Evolutionary conservation across 2,113 vertebrate genomes (phyloP), one percentile per base, ranked within the genome.

Genomic region (Lamprotornis superbus): DNA sequence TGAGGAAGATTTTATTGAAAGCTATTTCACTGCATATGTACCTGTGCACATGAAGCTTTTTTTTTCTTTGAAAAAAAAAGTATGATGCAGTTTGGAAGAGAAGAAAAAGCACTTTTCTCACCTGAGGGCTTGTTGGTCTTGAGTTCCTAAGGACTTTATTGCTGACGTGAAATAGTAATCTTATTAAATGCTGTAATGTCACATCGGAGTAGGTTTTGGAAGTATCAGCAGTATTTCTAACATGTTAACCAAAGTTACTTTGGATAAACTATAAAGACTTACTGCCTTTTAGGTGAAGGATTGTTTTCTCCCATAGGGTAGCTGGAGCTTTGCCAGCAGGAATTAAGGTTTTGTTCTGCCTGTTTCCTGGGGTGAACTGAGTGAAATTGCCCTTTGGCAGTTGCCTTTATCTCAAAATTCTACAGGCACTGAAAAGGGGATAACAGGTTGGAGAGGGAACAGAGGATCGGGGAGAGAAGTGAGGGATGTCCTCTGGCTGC

Each of bases 381-480:
- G 68, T 81, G 69, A 95, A 94, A 87, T 55, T 89, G 60, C 76
- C 92, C 83, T 91, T 84, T 87, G 83, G 91, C 91, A 75, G 60
- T 78, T 91, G 80, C 60, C 83, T 96, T 97, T 81, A 91, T 92
- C 80, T 93, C 53, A 71, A 47, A 91, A 67, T 68, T 44, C 89
- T 71, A 25, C 39, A 52, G 91, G 40, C 69, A 74, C 27, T 5
- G 10, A 56, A 83, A 83, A 31, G 20, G 47, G 60, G 27, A 73
- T 87, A 56, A 46, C 37, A 92, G 82, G n/a, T 90, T 92, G 90
- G 90, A 90, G 67, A 10, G 59, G 55, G 46, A 91, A 52, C 61
- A 80, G 78, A 83, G 47, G 33, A 50, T 92, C 23, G 59, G 53
- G 63, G 71, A 61, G 76, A 92, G 68, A 83, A 90, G 76, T 50